phyloP scores from a whole-genome alignment of 1,140 invertebrate species.

The Bursaphelenchus mucronatus region DNA sequence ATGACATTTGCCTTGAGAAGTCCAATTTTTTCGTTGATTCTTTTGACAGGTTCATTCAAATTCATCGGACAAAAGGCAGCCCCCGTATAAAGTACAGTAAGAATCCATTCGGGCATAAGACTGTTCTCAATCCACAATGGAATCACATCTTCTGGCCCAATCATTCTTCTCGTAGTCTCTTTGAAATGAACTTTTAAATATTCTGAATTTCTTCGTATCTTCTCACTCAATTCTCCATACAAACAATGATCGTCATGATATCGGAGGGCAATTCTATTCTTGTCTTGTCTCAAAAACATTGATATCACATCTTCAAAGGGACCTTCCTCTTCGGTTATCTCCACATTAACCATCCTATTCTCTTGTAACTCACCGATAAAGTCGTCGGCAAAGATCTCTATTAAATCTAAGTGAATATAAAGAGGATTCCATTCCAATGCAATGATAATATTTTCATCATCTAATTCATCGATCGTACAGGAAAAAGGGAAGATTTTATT shows the following conservation, averaged over 20 bases:
- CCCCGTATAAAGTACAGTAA: slow-evolving; percentile 30
- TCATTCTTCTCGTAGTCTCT: too few relatives aligned
- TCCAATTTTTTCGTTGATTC: neutral
- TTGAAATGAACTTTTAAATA: too few relatives aligned
- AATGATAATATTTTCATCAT: slow-evolving; percentile 18
- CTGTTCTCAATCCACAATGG: slow-evolving; percentile 12
- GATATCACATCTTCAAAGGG: neutral
- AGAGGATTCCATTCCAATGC: slow-evolving; percentile 33
- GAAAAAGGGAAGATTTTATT: slow-evolving; percentile 48
- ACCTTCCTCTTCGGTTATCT: neutral
- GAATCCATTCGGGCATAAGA: slow-evolving; percentile 15
- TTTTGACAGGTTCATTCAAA: slow-evolving; percentile 18
- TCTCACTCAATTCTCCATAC: too few relatives aligned
- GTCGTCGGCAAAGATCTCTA: neutral
- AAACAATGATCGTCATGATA: too few relatives aligned
- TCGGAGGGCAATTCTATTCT: too few relatives aligned
- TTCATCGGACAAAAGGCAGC: slow-evolving; percentile 36
- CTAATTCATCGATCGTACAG: slow-evolving; percentile 48
- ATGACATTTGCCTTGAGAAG: too few relatives aligned
- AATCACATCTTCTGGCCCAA: slow-evolving; percentile 20
- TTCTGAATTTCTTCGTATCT: too few relatives aligned
- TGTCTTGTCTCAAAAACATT: neutral
- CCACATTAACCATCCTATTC: neutral
- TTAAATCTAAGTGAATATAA: neutral
- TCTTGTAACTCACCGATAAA: neutral